Conservation (phyloP, 2,888 invertebrate species). For the Lacanobia wlatinum region DNA sequence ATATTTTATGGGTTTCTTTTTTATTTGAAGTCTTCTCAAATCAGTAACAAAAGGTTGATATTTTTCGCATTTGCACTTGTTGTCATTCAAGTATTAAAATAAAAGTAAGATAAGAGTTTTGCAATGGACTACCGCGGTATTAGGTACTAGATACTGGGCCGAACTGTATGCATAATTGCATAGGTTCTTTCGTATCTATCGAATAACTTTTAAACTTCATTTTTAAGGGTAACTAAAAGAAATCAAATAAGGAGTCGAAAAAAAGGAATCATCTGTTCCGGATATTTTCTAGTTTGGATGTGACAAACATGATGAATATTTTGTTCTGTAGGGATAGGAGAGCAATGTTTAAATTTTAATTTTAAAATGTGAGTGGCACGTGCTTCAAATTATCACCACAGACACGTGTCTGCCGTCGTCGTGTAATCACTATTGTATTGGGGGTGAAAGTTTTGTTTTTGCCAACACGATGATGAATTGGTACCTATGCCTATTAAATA, state of each 20-base stretch:
- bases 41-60: constrained; percentile 23
- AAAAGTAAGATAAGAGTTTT: background rate
- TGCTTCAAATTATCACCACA: constrained; percentile 62
- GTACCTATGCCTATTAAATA: background rate
- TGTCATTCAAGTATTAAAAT: background rate
- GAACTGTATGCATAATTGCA: background rate
- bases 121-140: background rate
- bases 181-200: background rate
- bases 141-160: background rate
- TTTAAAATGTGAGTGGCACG: constrained; percentile 68
- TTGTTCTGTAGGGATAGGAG: constrained; percentile 3
- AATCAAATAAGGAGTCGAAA: background rate
- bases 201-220: background rate
- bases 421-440: constrained; percentile 55
- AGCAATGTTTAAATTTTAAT: constrained; percentile 48
- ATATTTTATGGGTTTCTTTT: constrained; percentile 57
- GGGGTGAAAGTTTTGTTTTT: constrained; percentile 26
- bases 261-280: background rate
- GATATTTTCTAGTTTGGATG: background rate
- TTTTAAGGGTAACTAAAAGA: background rate
- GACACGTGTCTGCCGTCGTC: constrained; percentile 74
- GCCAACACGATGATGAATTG: background rate
- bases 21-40: constrained; percentile 51
- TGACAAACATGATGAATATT: constrained; percentile 4
- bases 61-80: constrained; percentile 16